Conservation (phyloP, 1,140 invertebrate species). For the Stegodyphus mimosarum region DNA sequence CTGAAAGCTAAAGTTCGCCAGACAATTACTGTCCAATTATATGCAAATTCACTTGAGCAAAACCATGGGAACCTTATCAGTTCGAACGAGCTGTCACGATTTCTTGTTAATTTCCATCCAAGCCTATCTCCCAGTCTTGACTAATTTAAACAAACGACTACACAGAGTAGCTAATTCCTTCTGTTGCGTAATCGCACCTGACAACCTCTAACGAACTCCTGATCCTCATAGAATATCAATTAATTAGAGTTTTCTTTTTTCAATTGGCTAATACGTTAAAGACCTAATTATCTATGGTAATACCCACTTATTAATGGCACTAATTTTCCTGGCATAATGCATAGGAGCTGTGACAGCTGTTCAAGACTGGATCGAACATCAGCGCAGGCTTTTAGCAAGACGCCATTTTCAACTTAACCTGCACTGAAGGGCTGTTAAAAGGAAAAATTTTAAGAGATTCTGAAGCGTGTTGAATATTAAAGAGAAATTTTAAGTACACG, state of each 20-base stretch:
- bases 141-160: constrained; percentile 36
- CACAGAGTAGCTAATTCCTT: constrained; percentile 9
- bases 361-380: no score
- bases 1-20: no score
- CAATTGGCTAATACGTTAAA: constrained; percentile 10
- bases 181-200: constrained; percentile 31
- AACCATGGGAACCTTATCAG: background rate
- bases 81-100: constrained; percentile 14
- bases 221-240: constrained; percentile 38
- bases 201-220: constrained; percentile 25
- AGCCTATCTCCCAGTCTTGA: background rate
- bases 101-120: constrained; percentile 9
- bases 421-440: no score
- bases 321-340: constrained; percentile 36
- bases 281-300: constrained; percentile 36
- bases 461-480: no score
- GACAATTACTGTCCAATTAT: constrained; percentile 1
- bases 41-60: constrained; percentile 34
- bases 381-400: no score
- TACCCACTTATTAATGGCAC: constrained; percentile 17
- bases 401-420: no score
- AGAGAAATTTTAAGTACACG: no score
- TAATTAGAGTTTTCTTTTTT: constrained; percentile 27
- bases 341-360: background rate
- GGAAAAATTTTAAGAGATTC: no score